Evolutionary conservation across 2,888 invertebrate genomes (phyloP), one percentile per base, ranked within the genome.

Genomic region (Marasmarcha lunaedactyla): DNA sequence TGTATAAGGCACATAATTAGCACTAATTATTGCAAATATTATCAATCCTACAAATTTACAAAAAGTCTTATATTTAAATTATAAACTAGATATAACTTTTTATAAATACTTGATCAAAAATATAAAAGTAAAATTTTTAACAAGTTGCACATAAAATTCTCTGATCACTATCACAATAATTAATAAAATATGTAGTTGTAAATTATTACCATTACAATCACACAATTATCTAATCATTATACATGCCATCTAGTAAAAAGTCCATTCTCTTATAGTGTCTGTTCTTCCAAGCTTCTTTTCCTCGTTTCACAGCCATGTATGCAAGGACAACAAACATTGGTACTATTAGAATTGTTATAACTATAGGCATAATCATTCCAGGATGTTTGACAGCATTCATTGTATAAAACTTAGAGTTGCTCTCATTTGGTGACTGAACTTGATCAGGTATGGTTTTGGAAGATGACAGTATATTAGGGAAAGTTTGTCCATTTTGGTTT

Each of bases 201-300:
- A n/a, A n/a, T n/a, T n/a, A n/a, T n/a, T n/a, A n/a, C n/a, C n/a
- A n/a, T 30, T 30, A 7, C n/a, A 7, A 30, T 30, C 30, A 30
- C 30, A 30, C 2, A 7, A 30, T 10, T 7, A 10, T 11, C 11
- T 30, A 92, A 61, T 92, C 92, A 74, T 93, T 93, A 60, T 94
- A 94, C 91, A 94, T 93, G 54, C 94, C 94, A 70, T 94, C 94
- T 41, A 94, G 90, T 10, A 94, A 85, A 60, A 92, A 94, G 70
- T 94, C 94, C 93, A 94, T 94, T 62, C 93, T 85, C 46, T 91
- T 88, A 57, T 94, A 94, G 68, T 94, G 93, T 51, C 94, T 86
- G 49, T 93, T 91, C 52, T 90, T 89, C 93, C 94, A 94, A 62
- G 92, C 92, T 60, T 94, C 93, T 50, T 89, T 85, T n/a, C 92